These are phyloP conservation scores for Ophraella communa DNA, from an alignment of 2,888 invertebrate genomes.

Conservation along the genomic window DNA sequence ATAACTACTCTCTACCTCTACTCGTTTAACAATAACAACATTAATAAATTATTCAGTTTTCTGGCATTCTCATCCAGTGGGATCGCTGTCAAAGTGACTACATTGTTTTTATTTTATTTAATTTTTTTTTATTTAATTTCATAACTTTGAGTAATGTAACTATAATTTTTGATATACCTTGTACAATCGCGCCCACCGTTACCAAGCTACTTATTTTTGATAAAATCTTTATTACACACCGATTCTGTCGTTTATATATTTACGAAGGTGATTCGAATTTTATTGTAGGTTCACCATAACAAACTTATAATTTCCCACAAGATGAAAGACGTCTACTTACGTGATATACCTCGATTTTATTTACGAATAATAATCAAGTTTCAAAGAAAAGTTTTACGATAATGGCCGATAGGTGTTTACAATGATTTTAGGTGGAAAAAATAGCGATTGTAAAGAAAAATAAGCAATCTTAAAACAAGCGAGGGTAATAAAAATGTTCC, in stretches of 20 bases:
- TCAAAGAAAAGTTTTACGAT: conserved; percentile 40
- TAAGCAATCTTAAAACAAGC: conserved; percentile 39
- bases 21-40: too few relatives aligned
- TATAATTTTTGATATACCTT: too few relatives aligned
- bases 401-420: conserved; percentile 41
- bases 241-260: background rate
- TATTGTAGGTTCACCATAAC: conserved; percentile 19
- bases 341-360: conserved; percentile 18
- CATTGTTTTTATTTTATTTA: too few relatives aligned
- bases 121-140: too few relatives aligned
- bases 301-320: conserved; percentile 17
- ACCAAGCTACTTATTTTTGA: background rate
- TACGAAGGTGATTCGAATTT: background rate
- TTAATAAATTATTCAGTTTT: too few relatives aligned
- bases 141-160: too few relatives aligned
- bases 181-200: background rate
- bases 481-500: conserved; percentile 42
- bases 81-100: too few relatives aligned
- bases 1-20: too few relatives aligned
- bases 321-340: conserved; percentile 10
- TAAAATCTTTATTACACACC: background rate
- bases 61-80: too few relatives aligned
- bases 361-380: conserved; percentile 30
- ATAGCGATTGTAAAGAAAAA: conserved; percentile 37
- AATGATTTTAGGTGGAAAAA: conserved; percentile 41